Evolutionary conservation across 2,113 vertebrate genomes (phyloP).

Genomic region (Callorhinus ursinus): DNA sequence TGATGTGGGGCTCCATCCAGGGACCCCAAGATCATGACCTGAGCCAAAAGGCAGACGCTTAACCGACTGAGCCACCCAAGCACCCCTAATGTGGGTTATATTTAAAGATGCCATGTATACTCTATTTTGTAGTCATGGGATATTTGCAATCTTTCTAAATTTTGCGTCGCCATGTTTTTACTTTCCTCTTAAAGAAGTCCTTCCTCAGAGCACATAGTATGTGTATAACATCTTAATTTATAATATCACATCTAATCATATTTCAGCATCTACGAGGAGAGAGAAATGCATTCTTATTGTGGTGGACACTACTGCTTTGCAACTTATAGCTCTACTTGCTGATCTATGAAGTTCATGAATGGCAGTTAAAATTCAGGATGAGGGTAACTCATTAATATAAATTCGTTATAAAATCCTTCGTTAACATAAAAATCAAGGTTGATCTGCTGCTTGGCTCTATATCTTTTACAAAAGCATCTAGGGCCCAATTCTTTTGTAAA

Average conservation of each 20-base stretch:
- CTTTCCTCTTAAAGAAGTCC: conserved; percentile 69
- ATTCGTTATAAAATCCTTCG: background rate
- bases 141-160: conserved; percentile 74
- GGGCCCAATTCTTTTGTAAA: background rate
- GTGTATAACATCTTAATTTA: conserved; percentile 38
- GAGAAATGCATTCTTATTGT: background rate
- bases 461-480: conserved; percentile 6
- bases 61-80: too few relatives aligned
- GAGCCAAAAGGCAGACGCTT: too few relatives aligned
- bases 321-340: conserved; percentile 30
- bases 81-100: too few relatives aligned
- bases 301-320: conserved; percentile 27
- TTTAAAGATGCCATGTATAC: conserved; percentile 69
- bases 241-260: background rate
- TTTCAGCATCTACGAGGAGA: background rate
- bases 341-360: background rate
- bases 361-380: background rate
- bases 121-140: conserved; percentile 72
- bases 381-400: background rate
- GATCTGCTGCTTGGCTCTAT: background rate
- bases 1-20: too few relatives aligned
- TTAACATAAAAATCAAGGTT: conserved; percentile 14
- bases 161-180: conserved; percentile 56
- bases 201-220: conserved; percentile 60
- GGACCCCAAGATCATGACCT: too few relatives aligned